Conservation (phyloP, 1,140 invertebrate species). For the Heliconius nattereri region DNA sequence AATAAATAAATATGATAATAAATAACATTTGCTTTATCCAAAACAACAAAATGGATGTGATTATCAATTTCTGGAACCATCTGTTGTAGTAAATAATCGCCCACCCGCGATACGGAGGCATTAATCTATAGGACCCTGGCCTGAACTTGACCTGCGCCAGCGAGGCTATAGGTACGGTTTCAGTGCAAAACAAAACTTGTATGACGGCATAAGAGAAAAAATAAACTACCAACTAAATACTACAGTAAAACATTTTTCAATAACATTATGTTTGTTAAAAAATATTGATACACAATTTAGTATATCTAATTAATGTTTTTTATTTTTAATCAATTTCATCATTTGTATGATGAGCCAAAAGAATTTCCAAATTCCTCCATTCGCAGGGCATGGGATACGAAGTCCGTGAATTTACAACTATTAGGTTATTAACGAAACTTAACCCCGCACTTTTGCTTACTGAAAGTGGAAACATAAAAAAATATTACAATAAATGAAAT, state of each 20-base stretch:
- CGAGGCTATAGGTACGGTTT: slow-evolving; percentile 25
- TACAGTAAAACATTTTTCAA: neutral
- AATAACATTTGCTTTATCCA: neutral
- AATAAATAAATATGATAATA: too few species aligned
- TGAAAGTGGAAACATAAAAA: too few species aligned
- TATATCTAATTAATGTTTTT: too few species aligned
- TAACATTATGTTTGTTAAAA: neutral
- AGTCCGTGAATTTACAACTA: too few species aligned
- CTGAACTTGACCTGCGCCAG: slow-evolving; percentile 31
- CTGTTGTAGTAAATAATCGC: slow-evolving; percentile 11
- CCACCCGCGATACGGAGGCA: slow-evolving; percentile 8
- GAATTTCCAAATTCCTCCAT: too few species aligned
- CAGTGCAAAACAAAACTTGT: slow-evolving; percentile 25
- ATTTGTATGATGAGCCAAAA: too few species aligned
- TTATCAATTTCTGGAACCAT: slow-evolving; percentile 6
- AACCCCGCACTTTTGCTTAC: too few species aligned
- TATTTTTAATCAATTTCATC: too few species aligned
- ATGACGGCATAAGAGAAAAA: slow-evolving; percentile 13
- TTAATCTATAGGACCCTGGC: slow-evolving; percentile 32
- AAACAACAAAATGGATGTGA: neutral
- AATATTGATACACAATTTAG: too few species aligned
- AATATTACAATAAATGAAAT: too few species aligned
- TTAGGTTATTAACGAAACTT: too few species aligned
- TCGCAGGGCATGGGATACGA: too few species aligned
- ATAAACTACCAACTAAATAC: neutral